These are phyloP conservation scores for Eptatretus burgeri DNA, from an alignment of 2,113 vertebrate species.

Conservation along the genomic window DNA sequence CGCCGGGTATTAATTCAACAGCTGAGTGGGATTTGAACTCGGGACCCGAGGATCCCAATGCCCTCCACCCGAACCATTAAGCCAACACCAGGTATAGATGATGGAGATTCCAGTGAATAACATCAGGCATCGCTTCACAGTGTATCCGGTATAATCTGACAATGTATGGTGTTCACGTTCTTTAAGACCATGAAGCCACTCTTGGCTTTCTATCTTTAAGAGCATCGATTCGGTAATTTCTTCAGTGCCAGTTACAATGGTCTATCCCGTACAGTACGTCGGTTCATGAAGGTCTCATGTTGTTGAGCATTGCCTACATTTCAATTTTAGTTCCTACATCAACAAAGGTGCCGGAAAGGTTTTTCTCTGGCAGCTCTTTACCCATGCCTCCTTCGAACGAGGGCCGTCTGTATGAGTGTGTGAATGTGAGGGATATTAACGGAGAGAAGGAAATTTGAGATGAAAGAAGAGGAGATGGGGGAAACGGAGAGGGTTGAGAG, in stretches of 20 bases:
- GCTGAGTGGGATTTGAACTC: no score
- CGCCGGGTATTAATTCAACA: no score
- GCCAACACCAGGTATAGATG: no score
- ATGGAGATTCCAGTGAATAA: not conserved
- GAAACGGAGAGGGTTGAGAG: no score
- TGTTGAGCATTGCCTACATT: not conserved
- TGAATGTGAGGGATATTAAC: no score
- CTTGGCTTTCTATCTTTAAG: no score
- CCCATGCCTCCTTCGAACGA: not conserved
- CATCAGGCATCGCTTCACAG: not conserved
- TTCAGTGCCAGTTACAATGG: not conserved
- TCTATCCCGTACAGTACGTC: not conserved
- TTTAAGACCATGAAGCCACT: not conserved
- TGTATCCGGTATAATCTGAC: not conserved
- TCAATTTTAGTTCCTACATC: not conserved
- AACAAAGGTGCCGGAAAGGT: not conserved
- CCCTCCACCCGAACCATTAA: no score
- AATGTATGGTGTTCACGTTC: not conserved
- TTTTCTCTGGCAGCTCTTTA: not conserved
- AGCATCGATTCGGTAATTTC: no score
- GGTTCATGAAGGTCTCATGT: no score
- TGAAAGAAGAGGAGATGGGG: no score
- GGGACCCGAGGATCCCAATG: no score
- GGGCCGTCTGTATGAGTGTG: not conserved
- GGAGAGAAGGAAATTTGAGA: no score